Evolutionary conservation across 2,888 invertebrate species (phyloP).

Genomic region (Leptinotarsa haldemani): DNA sequence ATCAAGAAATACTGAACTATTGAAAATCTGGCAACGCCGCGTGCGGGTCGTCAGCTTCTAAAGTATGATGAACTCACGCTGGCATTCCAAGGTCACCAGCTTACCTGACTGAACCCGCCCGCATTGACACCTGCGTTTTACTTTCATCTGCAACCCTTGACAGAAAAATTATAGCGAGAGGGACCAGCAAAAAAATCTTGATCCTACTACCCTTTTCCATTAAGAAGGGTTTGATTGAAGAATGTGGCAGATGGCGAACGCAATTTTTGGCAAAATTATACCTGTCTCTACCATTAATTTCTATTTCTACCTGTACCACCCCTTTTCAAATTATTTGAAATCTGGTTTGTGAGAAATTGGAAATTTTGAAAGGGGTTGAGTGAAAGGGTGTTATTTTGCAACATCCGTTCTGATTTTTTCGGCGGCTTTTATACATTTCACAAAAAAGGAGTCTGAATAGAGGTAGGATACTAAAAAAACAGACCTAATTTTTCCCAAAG

Average conservation of each 20-base stretch:
- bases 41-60: conserved; percentile 25
- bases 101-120: conserved; percentile 39
- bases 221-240: conserved; percentile 46
- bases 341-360: conserved; percentile 48
- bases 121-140: conserved; percentile 45
- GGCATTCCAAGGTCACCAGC: conserved; percentile 50
- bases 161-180: conserved; percentile 47
- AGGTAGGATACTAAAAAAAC: not conserved
- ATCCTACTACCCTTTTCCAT: conserved; percentile 43
- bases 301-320: conserved; percentile 48
- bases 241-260: conserved; percentile 52
- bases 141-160: conserved; percentile 43
- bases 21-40: conserved; percentile 34
- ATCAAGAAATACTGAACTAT: not conserved
- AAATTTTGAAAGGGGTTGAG: conserved; percentile 42
- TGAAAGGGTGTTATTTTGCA: conserved; percentile 43
- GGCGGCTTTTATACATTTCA: conserved; percentile 9
- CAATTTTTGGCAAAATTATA: conserved; percentile 50
- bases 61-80: conserved; percentile 49
- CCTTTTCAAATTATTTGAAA: conserved; percentile 37
- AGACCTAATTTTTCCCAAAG: not conserved
- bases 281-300: conserved; percentile 38
- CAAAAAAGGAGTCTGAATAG: conserved; percentile 3
- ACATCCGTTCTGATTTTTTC: conserved; percentile 41
- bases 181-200: conserved; percentile 42